These are phyloP conservation scores for Setipinna tenuifilis DNA, from an alignment of 2,797 vertebrate genomes.

Conservation along the genomic window DNA sequence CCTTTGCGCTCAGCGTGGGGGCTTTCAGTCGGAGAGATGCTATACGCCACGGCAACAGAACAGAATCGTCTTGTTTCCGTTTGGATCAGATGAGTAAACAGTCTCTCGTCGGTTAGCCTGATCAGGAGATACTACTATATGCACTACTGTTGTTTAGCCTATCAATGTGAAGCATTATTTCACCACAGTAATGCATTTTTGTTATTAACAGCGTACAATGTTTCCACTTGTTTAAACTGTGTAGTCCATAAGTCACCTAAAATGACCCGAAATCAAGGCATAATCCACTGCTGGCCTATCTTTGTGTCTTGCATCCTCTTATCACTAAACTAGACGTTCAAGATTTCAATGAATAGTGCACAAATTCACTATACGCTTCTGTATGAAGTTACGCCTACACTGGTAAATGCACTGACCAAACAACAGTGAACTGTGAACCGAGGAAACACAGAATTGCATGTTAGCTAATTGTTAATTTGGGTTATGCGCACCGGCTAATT, in stretches of 20 bases:
- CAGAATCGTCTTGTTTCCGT: background rate
- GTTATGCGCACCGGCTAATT: conserved; percentile 96
- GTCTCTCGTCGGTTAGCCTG: background rate
- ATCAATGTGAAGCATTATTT: no score
- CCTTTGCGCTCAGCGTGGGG: conserved; percentile 78
- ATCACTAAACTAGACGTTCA: no score
- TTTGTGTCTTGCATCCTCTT: no score
- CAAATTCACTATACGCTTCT: background rate
- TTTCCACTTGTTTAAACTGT: no score
- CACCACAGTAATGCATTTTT: background rate
- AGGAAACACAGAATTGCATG: conserved; percentile 96
- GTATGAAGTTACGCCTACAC: background rate
- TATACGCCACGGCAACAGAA: conserved; percentile 38
- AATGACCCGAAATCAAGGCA: no score
- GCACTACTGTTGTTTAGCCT: background rate
- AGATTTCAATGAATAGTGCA: background rate
- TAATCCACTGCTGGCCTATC: no score
- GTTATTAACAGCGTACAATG: no score
- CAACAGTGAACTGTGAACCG: conserved; percentile 85
- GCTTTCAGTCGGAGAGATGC: conserved; percentile 23
- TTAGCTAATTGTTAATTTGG: conserved; percentile 99
- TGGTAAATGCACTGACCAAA: conserved; percentile 89
- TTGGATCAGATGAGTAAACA: background rate
- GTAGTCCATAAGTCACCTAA: no score
- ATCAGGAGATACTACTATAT: background rate